Base-by-base conservation (phyloP, 2,113 vertebrate genomes). In the Ursus arctos region DNA sequence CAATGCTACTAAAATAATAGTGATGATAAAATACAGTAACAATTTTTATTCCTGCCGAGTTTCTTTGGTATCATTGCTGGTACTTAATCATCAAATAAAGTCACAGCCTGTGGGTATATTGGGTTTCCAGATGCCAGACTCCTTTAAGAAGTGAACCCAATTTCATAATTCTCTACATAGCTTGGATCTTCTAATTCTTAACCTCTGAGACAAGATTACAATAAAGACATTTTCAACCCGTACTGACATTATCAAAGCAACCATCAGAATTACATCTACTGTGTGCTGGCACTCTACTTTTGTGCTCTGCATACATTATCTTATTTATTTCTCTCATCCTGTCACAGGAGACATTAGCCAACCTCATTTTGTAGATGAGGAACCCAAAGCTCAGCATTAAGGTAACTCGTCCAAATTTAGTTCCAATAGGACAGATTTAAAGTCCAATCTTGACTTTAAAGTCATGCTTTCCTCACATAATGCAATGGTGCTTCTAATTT, bases 261-360 rank as follows among this genome's bases (percentile, higher is more conserved):
- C 82, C 36, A 82, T 49, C 22, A 76, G 36, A 90, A 82, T 69
- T 65, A 18, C 2, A 82, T 31, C 24, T 26, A 51, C 49, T 72
- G 15, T 55, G 55, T 61, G 1, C 11, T 14, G 26, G 0, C 36
- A 43, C 18, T 57, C 53, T 72, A 28, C 11, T 55, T 55, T 57
- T 91, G 7, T 65, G 49, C 47, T 95, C 33, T 65, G 9, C 6
- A 80, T 49, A 31, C 11, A 74, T 79, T 83, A 80, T 86, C 7
- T 84, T 33, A 40, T 24, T n/a, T 77, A 31, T 65, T 91, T 93
- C 13, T 96, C 26, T 91, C 19, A 79, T 91, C 96, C 28, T 53
- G 47, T 36, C 49, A 49, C 13, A 87, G 47, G 3, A 16, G 2
- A 3, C 80, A 80, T 84, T 83, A 59, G 28, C 57, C 67, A 69